phyloP scores from a whole-genome alignment of 2,113 vertebrate species.

The Rutilus rutilus region DNA sequence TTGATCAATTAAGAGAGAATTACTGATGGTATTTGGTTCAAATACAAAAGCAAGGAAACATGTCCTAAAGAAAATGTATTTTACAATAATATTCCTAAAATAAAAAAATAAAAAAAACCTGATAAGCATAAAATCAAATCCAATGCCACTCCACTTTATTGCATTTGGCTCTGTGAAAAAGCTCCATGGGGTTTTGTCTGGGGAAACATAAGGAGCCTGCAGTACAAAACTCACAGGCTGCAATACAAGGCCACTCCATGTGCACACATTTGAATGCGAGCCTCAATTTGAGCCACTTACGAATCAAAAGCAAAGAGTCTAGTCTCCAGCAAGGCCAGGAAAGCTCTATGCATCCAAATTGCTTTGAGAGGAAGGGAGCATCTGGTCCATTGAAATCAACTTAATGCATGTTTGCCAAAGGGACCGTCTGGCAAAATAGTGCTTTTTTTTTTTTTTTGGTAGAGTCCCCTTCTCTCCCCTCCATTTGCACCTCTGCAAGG shows the following conservation, averaged over 20 bases:
- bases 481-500: constrained; percentile 39
- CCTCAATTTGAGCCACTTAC: constrained; percentile 63
- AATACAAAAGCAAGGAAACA: constrained; percentile 15
- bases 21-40: constrained; percentile 40
- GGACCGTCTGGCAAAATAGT: constrained; percentile 61
- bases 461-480: constrained; percentile 29
- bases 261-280: constrained; percentile 56
- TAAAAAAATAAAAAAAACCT: constrained; percentile 15
- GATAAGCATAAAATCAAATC: constrained; percentile 49
- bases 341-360: constrained; percentile 61
- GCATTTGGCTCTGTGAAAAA: constrained; percentile 57
- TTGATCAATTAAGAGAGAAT: constrained; percentile 7
- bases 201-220: constrained; percentile 51
- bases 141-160: constrained; percentile 54
- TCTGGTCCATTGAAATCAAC: constrained; percentile 64
- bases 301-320: constrained; percentile 59
- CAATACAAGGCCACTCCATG: constrained; percentile 57
- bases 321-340: constrained; percentile 56
- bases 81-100: constrained; percentile 20
- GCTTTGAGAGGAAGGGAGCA: constrained; percentile 64
- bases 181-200: constrained; percentile 57
- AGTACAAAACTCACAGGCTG: constrained; percentile 42
- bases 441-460: constrained; percentile 27
- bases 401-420: constrained; percentile 62
- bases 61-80: constrained; percentile 32